A percentile compares a stretch with the other conserved stretches of the same genome.
Conservation (phyloP, 2,797 vertebrate genomes). For the Bufotes viridis region DNA sequence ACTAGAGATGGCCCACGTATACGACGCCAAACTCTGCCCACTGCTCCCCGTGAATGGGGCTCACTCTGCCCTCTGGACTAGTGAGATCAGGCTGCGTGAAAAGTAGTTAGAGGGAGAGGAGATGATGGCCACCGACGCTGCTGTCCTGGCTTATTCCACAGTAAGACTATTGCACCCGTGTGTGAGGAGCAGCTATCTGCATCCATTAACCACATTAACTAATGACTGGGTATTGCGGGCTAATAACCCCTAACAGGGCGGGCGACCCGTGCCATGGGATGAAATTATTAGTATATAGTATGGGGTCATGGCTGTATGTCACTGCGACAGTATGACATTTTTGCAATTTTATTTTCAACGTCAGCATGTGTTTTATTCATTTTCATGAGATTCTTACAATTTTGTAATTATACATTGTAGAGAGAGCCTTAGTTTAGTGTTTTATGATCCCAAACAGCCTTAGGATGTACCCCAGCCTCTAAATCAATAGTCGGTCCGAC, state of each 20-base stretch:
- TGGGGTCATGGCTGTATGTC: neutral
- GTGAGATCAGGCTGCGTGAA: slow-evolving; percentile 22
- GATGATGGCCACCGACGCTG: slow-evolving; percentile 38
- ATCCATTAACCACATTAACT: slow-evolving; percentile 36
- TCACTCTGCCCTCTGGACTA: slow-evolving; percentile 15
- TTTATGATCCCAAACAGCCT: too few species aligned
- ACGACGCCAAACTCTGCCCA: slow-evolving; percentile 58
- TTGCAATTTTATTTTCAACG: neutral
- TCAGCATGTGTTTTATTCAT: neutral
- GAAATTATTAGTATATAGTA: neutral
- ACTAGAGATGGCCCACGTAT: slow-evolving; percentile 34
- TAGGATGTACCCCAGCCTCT: too few species aligned
- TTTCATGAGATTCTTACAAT: neutral
- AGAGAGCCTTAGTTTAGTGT: too few species aligned
- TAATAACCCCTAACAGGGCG: neutral
- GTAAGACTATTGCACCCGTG: slow-evolving; percentile 42
- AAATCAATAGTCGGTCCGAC: too few species aligned
- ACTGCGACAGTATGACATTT: neutral
- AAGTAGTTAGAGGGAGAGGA: slow-evolving; percentile 48
- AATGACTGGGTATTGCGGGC: neutral
- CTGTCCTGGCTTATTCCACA: slow-evolving; percentile 33
- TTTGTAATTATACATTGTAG: neutral
- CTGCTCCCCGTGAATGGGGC: slow-evolving; percentile 47
- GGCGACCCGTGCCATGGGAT: neutral
- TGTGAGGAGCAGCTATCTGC: neutral